These are phyloP conservation scores for Xenopus laevis DNA, from an alignment of 2,113 vertebrate genomes.

Conservation along the genomic window DNA sequence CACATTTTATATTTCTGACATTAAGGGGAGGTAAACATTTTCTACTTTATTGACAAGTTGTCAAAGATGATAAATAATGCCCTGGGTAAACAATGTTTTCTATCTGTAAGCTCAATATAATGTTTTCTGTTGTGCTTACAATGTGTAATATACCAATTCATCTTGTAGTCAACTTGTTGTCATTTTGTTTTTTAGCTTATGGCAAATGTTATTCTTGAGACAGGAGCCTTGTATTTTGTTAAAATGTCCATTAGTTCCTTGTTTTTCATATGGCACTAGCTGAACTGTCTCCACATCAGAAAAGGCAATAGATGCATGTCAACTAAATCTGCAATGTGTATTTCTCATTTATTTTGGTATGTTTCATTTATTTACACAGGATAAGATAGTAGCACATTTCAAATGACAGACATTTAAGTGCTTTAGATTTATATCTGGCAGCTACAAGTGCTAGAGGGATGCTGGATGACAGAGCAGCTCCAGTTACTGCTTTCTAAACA, in stretches of 20 bases:
- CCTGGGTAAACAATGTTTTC: slow-evolving; percentile 12
- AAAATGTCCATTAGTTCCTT: not conserved
- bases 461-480: no score
- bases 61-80: slow-evolving; percentile 28
- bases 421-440: no score
- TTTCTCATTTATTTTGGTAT: no score
- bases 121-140: slow-evolving; percentile 13
- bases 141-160: slow-evolving; percentile 10
- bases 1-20: not conserved
- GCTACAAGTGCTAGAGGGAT: no score
- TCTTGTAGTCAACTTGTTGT: slow-evolving; percentile 14
- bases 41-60: slow-evolving; percentile 19
- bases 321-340: no score
- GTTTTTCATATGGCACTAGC: not conserved
- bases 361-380: no score
- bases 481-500: no score
- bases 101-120: slow-evolving; percentile 17
- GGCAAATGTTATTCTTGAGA: not conserved
- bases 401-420: no score
- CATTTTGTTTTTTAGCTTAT: not conserved
- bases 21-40: not conserved
- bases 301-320: no score
- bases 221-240: not conserved
- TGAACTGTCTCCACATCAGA: no score
- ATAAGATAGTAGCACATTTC: no score